phyloP scores from a whole-genome alignment of 2,113 vertebrate genomes.

The Pica pica region DNA sequence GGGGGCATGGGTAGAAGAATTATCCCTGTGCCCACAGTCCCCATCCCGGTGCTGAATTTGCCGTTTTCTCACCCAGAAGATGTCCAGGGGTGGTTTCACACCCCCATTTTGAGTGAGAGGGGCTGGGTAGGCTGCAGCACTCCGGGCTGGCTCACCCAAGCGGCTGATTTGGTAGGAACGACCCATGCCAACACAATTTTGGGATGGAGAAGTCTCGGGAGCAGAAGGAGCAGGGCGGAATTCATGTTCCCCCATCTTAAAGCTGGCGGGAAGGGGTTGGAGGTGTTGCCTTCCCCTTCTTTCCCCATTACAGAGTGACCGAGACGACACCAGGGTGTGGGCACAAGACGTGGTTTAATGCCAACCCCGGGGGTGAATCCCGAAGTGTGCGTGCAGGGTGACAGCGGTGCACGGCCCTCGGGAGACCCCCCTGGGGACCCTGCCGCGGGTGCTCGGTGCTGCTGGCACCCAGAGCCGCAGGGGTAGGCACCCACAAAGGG shows the following conservation, averaged over 20 bases:
- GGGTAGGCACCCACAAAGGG: background rate
- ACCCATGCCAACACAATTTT: background rate
- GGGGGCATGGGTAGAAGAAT: background rate
- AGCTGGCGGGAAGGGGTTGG: fast-evolving
- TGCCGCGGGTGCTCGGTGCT: background rate
- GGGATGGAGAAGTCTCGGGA: background rate
- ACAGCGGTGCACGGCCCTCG: background rate
- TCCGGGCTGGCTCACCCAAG: background rate
- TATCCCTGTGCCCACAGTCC: fast-evolving
- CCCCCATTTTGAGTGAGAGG: fast-evolving
- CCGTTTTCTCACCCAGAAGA: background rate
- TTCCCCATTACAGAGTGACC: fast-evolving
- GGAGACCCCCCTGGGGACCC: background rate
- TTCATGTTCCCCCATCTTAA: background rate
- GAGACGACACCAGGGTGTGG: fast-evolving
- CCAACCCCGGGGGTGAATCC: background rate
- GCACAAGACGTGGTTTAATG: background rate
- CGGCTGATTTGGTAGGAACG: fast-evolving
- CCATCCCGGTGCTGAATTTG: fast-evolving
- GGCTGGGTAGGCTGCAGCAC: background rate
- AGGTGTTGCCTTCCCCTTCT: background rate
- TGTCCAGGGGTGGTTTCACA: fast-evolving
- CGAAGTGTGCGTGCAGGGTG: background rate
- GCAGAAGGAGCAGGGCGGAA: fast-evolving
- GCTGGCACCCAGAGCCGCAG: background rate